Evolutionary conservation across 2,113 vertebrate species (phyloP), one percentile per base, ranked within the genome.

Genomic region (Rattus norvegicus): DNA sequence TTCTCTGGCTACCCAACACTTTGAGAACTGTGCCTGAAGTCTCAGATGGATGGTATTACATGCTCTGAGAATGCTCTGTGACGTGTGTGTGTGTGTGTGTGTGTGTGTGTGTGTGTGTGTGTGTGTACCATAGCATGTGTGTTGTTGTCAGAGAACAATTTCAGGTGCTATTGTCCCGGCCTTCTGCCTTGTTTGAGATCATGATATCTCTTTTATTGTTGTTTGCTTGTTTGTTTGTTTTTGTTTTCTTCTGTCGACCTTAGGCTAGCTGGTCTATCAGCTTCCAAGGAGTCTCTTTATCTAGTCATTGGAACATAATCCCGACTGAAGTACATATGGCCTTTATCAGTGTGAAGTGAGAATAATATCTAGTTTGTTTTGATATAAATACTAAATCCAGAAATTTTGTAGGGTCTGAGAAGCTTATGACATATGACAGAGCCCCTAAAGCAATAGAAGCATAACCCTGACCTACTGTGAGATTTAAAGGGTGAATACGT

Each of bases 401-500:
- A 83, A 93, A 95, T 12, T 92, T 87, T 87, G 47, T 65, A 84
- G 95, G 61, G 17, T 87, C 61, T 97, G 92, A 93, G 61, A 33
- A 87, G 39, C 91, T 95, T 83, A 90, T 10, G 14, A 59, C n/a
- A 47, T 79, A 87, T 73, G 85, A 90, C 61, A 90, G 95, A 95
- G 90, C 72, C 89, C 94, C 83, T 73, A 73, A 83, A 89, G 91
- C 56, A 92, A 43, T 69, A 87, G 30, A 77, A 33, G 43, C 93
- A 89, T 89, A 95, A 92, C 93, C 93, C 76, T 94, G 39, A 96
- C 88, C 59, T 67, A 10, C n/a, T 86, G 61, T 89, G 88, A 79
- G 73, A 90, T 87, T 93, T 96, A 81, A 92, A 91, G 91, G 63
- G 61, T 77, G 70, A 95, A 49, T 93, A 93, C 91, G 95, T 95